phyloP scores from a whole-genome alignment of 2,797 vertebrate genomes.

The Danio kyathit region DNA sequence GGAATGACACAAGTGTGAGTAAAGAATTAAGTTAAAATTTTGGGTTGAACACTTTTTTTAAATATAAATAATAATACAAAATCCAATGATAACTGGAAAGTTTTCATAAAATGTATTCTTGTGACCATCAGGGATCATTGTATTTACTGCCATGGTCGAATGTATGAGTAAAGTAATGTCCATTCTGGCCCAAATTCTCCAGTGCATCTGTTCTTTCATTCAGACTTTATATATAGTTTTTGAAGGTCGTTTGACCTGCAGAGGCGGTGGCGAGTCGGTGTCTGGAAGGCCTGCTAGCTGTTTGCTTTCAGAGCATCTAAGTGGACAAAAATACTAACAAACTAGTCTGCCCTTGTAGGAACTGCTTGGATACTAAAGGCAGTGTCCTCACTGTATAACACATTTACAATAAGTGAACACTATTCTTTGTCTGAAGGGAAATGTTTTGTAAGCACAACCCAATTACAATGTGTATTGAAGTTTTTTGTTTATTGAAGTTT shows the following conservation, averaged over 20 bases:
- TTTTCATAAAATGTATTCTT: too few species aligned
- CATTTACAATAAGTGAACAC: conserved; percentile 65
- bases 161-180: not conserved
- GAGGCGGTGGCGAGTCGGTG: not conserved
- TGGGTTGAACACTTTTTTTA: too few species aligned
- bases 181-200: not conserved
- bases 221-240: conserved; percentile 15
- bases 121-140: not conserved
- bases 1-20: too few species aligned
- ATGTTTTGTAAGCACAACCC: conserved; percentile 53
- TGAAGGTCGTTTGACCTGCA: conserved; percentile 22
- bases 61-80: not conserved
- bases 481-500: conserved; percentile 57
- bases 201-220: not conserved
- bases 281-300: conserved; percentile 30
- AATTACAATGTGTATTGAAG: conserved; percentile 52
- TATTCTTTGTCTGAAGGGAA: conserved; percentile 45
- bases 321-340: conserved; percentile 24
- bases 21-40: too few species aligned
- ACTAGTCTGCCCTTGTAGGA: conserved; percentile 31
- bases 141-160: not conserved
- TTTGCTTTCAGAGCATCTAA: conserved; percentile 27
- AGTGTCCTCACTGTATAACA: conserved; percentile 56
- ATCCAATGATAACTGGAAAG: conserved; percentile 17
- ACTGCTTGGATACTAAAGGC: conserved; percentile 39